Base-by-base conservation (phyloP, 2,113 vertebrate species). In the Rhineura floridana region DNA sequence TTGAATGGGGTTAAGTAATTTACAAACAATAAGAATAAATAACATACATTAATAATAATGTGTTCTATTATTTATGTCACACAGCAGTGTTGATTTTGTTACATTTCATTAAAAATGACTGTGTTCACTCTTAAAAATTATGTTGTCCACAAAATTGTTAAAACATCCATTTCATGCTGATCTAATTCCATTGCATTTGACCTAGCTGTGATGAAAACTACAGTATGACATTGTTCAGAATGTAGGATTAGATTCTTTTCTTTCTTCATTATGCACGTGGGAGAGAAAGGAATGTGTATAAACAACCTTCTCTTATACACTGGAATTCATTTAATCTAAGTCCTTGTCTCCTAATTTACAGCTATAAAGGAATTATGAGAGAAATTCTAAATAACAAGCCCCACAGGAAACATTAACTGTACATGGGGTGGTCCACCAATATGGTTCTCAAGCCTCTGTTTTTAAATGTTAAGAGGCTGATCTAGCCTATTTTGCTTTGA, bases 211-310 rank as follows among this genome's bases (percentile, higher is more conserved):
- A 50, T 78, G 89, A 90, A 62, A 25, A 85, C 5, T 59, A 23
- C 72, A 88, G 62, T 19, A 67, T 83, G 73, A 88, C 65, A 44
- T 48, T 88, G 59, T 75, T 62, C 52, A 89, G 50, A 44, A 73
- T 8, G 50, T 62, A 91, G 67, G 42, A 78, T 4, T 0, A 0
- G 2, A 62, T 93, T 78, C 44, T 50, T 91, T 36, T 83, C 62
- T 86, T 59, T 33, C 73, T 89, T 80, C 83, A 44, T 70, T 89
- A 84, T 0, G 75, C 55, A 87, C 75, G 73, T 0, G 67, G 23
- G 0, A 3, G 73, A 90, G 76, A 92, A 93, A 87, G 44, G 85
- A 92, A 93, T 90, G 70, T 85, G 1, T 87, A 23, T 91, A 86
- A 94, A 89, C 77, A 88, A 25, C 28, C 67, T 82, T 19, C 48